Base-by-base conservation (phyloP, 2,113 vertebrate species). In the Hydropotes inermis region DNA sequence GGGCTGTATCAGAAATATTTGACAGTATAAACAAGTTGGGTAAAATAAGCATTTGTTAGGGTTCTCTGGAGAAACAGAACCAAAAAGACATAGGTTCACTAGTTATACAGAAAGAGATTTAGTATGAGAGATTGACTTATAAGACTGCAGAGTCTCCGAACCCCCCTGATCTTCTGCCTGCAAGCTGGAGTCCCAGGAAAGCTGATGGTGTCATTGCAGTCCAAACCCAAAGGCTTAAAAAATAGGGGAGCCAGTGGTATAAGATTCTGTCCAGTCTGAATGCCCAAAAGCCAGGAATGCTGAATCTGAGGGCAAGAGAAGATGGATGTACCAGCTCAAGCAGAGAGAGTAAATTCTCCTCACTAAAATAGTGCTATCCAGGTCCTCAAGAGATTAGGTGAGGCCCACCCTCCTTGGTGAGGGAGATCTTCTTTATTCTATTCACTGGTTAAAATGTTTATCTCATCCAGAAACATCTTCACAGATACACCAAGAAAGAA, bases 61-160 rank as follows among this genome's bases (percentile, higher is more conserved):
- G 47, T 45, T 92, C 28, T 84, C 23, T 17, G 3, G 67, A 60
- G 43, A 60, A 76, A 50, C 1, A 16, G 30, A 36, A 25, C 54
- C 43, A 30, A 39, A 4, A 47, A 3, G 16, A 27, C 3, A 3
- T 11, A 21, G 4, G 43, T 82, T 52, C 6, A 23, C 30, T 36
- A 60, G 64, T 21, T 30, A 30, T 4, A 39, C 0, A 60, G 64
- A 85, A 47, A 92, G 30, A 58, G 39, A 6, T 76, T 45, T 14
- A 50, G 50, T 57, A 16, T 52, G 78, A 81, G 45, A 50, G 28
- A 13, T 5, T 36, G 39, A 21, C 67, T 76, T 43, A 58, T 0
- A 0, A 1, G 23, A 15, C 23, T 7, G 15, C 10, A 4, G 33
- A 60, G 43, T n/a, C 43, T 52, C 27, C 1, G 3, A 50, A 57